Conservation (phyloP, 2,888 invertebrate species). For the Xestobium rufovillosum region DNA sequence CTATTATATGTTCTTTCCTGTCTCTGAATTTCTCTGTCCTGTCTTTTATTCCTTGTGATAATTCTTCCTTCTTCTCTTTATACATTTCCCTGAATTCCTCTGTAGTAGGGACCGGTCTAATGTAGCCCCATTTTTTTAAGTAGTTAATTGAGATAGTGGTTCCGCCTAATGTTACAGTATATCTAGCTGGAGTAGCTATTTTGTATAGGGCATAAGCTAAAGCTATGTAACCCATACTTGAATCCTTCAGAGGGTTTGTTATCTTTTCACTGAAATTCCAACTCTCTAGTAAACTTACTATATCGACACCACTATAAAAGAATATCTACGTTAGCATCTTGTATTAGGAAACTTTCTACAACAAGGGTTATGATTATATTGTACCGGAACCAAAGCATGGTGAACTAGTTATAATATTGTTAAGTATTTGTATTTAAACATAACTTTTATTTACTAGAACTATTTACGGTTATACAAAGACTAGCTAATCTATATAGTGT, state of each 20-base stretch:
- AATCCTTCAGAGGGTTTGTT: conserved; percentile 66
- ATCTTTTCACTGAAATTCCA: conserved; percentile 72
- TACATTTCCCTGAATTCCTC: conserved; percentile 57
- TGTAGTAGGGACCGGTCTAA: conserved; percentile 70
- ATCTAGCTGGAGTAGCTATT: conserved; percentile 81
- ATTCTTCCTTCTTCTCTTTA: conserved; percentile 50
- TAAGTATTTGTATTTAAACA: too few relatives aligned
- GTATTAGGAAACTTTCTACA: too few relatives aligned
- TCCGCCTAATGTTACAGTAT: conserved; percentile 86
- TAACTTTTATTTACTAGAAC: too few relatives aligned
- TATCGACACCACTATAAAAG: conserved; percentile 81
- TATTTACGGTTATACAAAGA: too few relatives aligned
- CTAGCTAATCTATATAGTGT: too few relatives aligned
- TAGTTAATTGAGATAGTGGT: conserved; percentile 80
- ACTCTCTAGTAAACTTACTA: conserved; percentile 68
- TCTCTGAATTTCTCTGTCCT: conserved; percentile 34
- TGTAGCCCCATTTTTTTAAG: conserved; percentile 70
- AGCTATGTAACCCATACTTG: conserved; percentile 82
- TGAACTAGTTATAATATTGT: too few relatives aligned
- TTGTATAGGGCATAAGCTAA: conserved; percentile 90
- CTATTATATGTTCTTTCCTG: conserved; percentile 44
- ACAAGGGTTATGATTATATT: too few relatives aligned
- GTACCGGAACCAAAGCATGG: too few relatives aligned
- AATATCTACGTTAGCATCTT: conserved; percentile 13
- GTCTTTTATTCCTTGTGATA: conserved; percentile 39